phyloP scores from a whole-genome alignment of 2,888 invertebrate genomes.

The Plusia festucae region DNA sequence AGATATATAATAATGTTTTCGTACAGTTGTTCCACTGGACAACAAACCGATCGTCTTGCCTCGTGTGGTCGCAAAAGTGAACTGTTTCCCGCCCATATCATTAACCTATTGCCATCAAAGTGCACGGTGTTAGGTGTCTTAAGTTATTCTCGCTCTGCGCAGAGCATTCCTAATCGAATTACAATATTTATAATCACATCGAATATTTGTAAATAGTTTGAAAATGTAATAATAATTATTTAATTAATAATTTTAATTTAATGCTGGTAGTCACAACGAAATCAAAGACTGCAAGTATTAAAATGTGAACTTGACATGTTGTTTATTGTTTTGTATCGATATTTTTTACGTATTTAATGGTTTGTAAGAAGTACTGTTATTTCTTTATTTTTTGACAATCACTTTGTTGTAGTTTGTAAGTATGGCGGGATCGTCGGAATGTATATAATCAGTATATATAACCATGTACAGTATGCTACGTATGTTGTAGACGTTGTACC shows the following conservation, averaged over 20 bases:
- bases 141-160: conserved; percentile 76
- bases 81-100: conserved; percentile 21
- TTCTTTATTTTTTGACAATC: conserved; percentile 86
- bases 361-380: conserved; percentile 77
- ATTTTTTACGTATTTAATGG: conserved; percentile 83
- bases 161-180: conserved; percentile 82
- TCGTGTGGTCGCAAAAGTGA: conserved; percentile 24
- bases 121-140: conserved; percentile 79
- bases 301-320: conserved; percentile 76
- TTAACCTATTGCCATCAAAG: conserved; percentile 75
- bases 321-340: conserved; percentile 69
- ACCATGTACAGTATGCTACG: conserved; percentile 33
- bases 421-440: conserved; percentile 31
- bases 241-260: conserved; percentile 69
- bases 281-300: conserved; percentile 87
- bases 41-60: conserved; percentile 28
- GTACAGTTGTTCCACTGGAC: not conserved
- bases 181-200: conserved; percentile 72
- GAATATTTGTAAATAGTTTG: conserved; percentile 84
- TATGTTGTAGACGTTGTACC: conserved; percentile 39
- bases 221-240: conserved; percentile 51
- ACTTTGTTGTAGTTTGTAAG: conserved; percentile 76
- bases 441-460: not conserved
- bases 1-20: conserved; percentile 16
- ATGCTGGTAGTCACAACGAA: conserved; percentile 89